Evolutionary conservation across 1,140 invertebrate genomes (phyloP).

Genomic region (Nomia melanderi): DNA sequence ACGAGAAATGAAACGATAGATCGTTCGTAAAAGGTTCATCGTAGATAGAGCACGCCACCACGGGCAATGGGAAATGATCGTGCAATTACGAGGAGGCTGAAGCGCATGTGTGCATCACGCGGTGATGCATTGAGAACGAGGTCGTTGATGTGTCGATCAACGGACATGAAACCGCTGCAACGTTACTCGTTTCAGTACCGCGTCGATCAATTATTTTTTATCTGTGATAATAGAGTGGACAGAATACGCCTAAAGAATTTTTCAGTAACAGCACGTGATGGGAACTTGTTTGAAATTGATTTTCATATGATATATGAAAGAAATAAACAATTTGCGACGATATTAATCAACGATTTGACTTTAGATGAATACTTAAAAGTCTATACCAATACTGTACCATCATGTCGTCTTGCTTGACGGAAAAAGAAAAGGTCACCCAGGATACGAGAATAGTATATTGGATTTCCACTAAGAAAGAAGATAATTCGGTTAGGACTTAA

Average conservation of each 20-base stretch:
- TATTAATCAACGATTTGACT: background rate
- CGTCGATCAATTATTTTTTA: background rate
- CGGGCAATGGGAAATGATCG: slow-evolving; percentile 40
- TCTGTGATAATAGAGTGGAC: no score
- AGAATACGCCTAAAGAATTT: no score
- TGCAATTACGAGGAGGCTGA: slow-evolving; percentile 41
- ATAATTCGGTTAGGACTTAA: slow-evolving; percentile 37
- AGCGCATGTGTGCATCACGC: slow-evolving; percentile 38
- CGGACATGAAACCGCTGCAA: slow-evolving; percentile 28
- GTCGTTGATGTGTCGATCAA: slow-evolving; percentile 43
- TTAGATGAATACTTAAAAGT: background rate
- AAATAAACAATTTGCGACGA: background rate
- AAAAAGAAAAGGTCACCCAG: background rate
- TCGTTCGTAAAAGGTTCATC: slow-evolving; percentile 9
- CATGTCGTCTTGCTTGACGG: background rate
- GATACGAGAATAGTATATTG: background rate
- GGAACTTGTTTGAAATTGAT: no score
- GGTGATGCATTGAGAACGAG: slow-evolving; percentile 46
- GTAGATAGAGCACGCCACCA: slow-evolving; percentile 28
- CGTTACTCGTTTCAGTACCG: background rate
- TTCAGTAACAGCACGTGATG: no score
- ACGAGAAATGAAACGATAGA: slow-evolving; percentile 11
- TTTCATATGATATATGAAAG: no score
- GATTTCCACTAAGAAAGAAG: slow-evolving; percentile 17
- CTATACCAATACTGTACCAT: background rate